phyloP scores from a whole-genome alignment of 2,888 invertebrate genomes.

The Coleophora deauratella region DNA sequence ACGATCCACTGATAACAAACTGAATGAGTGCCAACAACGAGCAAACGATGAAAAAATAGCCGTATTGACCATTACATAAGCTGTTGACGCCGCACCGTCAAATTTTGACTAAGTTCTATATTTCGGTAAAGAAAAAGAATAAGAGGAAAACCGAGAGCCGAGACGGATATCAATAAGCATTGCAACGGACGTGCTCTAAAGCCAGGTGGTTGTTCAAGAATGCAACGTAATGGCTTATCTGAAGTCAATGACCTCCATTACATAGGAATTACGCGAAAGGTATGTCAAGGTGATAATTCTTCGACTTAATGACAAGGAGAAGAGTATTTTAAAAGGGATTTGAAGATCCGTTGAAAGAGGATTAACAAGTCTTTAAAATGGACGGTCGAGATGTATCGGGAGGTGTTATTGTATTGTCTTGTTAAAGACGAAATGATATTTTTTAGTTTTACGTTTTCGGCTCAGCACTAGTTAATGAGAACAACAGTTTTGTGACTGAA shows the following conservation, averaged over 20 bases:
- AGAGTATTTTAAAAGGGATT: slow-evolving; percentile 11
- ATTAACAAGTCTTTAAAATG: slow-evolving; percentile 4
- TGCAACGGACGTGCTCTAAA: too few relatives aligned
- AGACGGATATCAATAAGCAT: too few relatives aligned
- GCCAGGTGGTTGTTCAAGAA: neutral
- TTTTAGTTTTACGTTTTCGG: too few relatives aligned
- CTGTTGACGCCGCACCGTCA: slow-evolving; percentile 19
- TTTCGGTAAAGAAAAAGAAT: neutral
- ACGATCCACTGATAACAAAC: slow-evolving; percentile 11
- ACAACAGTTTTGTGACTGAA: too few relatives aligned
- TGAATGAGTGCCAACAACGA: slow-evolving; percentile 54
- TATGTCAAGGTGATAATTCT: slow-evolving; percentile 54
- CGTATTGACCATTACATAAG: slow-evolving; percentile 46
- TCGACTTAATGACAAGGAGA: slow-evolving; percentile 33
- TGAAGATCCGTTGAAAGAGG: slow-evolving; percentile 3
- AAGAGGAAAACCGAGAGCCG: too few relatives aligned
- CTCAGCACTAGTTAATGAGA: too few relatives aligned
- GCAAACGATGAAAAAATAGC: slow-evolving; percentile 64
- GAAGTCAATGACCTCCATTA: slow-evolving; percentile 48
- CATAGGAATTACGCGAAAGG: slow-evolving; percentile 45
- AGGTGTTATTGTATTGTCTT: neutral
- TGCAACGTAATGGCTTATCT: slow-evolving; percentile 31
- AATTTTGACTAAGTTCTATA: slow-evolving; percentile 3
- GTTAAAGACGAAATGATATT: neutral
- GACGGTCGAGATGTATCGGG: neutral